Conservation (phyloP, 2,888 invertebrate species). For the Dolomedes plantarius region DNA sequence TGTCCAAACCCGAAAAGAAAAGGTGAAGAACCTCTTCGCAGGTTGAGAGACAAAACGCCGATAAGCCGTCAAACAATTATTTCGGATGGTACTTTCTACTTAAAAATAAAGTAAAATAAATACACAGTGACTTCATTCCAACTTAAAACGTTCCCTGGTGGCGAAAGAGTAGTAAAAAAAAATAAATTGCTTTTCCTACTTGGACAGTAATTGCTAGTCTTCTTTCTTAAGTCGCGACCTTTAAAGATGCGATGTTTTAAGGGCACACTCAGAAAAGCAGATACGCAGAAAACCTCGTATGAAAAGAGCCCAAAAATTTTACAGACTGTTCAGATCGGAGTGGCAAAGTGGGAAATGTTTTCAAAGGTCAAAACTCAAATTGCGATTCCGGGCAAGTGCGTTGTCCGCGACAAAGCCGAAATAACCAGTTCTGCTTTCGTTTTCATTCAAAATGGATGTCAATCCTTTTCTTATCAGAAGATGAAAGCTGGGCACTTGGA, state of each 20-base stretch:
- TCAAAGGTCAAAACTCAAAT: constrained; percentile 36
- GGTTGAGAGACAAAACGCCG: constrained; percentile 20
- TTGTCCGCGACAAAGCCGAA: constrained; percentile 47
- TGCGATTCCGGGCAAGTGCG: constrained; percentile 22
- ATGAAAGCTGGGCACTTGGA: constrained; percentile 13
- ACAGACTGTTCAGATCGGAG: not conserved
- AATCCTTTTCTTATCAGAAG: constrained; percentile 45
- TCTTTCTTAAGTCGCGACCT: constrained; percentile 51
- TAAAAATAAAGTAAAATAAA: not conserved
- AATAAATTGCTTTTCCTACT: constrained; percentile 21
- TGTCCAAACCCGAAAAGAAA: constrained; percentile 19
- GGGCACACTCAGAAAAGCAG: constrained; percentile 10
- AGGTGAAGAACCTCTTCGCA: constrained; percentile 52
- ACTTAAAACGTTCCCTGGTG: not conserved
- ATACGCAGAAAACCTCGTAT: constrained; percentile 19
- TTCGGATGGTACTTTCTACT: not conserved
- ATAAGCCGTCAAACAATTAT: constrained; percentile 25
- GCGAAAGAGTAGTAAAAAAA: constrained; percentile 21
- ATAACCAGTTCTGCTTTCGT: constrained; percentile 51
- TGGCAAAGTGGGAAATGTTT: constrained; percentile 34
- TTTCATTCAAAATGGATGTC: constrained; percentile 47
- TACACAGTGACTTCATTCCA: not conserved
- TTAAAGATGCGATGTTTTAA: constrained; percentile 25
- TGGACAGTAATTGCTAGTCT: constrained; percentile 61
- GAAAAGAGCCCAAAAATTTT: constrained; percentile 22